Evolutionary conservation across 2,888 invertebrate species (phyloP).

Genomic region (Brachyopa scutellaris): DNA sequence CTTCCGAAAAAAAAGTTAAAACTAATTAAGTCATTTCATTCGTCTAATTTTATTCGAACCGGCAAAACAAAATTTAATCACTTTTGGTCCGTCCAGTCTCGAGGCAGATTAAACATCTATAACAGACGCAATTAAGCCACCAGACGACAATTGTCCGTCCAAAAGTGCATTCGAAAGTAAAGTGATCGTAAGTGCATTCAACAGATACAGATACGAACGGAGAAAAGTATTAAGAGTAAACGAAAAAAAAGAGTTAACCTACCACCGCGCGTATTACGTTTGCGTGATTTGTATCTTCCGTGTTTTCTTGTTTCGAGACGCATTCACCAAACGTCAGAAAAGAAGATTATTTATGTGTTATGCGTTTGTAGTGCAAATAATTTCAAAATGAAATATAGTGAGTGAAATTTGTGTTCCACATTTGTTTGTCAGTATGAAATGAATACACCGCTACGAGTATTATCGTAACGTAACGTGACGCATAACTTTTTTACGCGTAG

Average conservation of each 20-base stretch:
- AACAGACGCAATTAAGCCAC: conserved; percentile 20
- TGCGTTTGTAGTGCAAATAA: conserved; percentile 60
- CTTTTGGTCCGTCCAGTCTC: conserved; percentile 16
- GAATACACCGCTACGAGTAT: conserved; percentile 28
- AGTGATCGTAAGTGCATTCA: conserved; percentile 23
- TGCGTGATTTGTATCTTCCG: conserved; percentile 46
- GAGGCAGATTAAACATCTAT: conserved; percentile 4
- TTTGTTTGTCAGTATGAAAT: conserved; percentile 49
- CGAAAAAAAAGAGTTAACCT: background rate
- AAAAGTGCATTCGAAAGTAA: conserved; percentile 38
- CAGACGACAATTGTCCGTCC: conserved; percentile 8
- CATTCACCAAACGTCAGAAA: conserved; percentile 1
- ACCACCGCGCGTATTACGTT: background rate
- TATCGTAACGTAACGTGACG: conserved; percentile 12
- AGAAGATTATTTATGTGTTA: conserved; percentile 4
- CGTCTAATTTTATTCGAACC: conserved; percentile 1
- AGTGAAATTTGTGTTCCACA: conserved; percentile 62
- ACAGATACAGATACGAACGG: background rate
- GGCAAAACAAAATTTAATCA: conserved; percentile 12
- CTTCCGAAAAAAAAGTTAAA: background rate
- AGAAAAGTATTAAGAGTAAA: conserved; percentile 5
- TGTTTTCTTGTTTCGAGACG: conserved; percentile 10
- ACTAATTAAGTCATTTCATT: conserved; percentile 38
- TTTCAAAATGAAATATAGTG: conserved; percentile 51
- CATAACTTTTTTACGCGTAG: conserved; percentile 55